Percentiles rank a stretch among this genome's conserved stretches.
phyloP scores from a whole-genome alignment of 2,113 vertebrate genomes.

The Thryonomys swinderianus region DNA sequence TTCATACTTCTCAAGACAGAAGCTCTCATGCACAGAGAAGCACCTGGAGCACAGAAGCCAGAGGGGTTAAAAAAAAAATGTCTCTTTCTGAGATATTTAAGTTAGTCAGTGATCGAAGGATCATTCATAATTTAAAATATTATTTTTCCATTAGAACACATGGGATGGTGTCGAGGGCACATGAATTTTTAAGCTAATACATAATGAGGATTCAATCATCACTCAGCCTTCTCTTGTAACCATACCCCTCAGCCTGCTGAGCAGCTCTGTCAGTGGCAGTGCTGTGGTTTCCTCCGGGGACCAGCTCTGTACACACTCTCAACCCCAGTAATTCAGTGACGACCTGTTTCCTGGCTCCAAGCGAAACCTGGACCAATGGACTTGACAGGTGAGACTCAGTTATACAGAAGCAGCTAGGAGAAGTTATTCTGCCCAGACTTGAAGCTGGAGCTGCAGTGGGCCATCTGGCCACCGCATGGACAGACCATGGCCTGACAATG shows the following conservation, averaged over 20 bases:
- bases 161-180: neutral
- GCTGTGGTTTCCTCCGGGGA: neutral
- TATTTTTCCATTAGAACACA: neutral
- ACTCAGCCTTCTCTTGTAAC: neutral
- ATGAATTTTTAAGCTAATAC: neutral
- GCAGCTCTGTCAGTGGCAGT: neutral
- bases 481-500: constrained; percentile 13
- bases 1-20: neutral
- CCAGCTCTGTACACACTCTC: neutral
- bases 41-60: neutral
- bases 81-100: neutral
- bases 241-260: neutral
- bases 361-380: neutral
- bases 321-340: neutral
- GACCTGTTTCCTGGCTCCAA: neutral
- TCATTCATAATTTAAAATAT: neutral
- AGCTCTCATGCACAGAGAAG: neutral
- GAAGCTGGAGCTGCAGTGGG: neutral
- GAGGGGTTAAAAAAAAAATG: neutral
- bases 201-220: neutral
- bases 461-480: neutral
- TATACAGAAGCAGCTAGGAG: neutral
- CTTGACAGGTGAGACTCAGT: neutral
- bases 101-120: neutral
- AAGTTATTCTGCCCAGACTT: constrained; percentile 16